Conservation (phyloP, 2,888 invertebrate genomes). For the Tinea semifulvella region DNA sequence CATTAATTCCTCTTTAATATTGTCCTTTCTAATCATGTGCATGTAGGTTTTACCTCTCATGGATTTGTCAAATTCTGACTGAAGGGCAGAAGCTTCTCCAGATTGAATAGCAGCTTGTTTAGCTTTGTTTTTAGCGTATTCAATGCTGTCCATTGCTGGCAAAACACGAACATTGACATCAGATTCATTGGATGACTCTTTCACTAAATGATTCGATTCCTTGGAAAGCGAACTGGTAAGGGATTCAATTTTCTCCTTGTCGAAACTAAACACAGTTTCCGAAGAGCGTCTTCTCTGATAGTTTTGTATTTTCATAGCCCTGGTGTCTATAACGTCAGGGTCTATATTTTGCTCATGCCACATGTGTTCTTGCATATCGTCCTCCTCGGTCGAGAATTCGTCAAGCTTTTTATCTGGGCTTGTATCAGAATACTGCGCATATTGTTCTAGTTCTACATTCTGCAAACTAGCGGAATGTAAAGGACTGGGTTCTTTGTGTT, state of each 20-base stretch:
- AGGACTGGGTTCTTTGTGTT: slow-evolving; percentile 67
- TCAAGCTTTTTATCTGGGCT: slow-evolving; percentile 49
- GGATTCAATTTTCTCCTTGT: slow-evolving; percentile 78
- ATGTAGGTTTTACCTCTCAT: slow-evolving; percentile 49
- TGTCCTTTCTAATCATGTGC: slow-evolving; percentile 60
- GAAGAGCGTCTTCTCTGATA: slow-evolving; percentile 74
- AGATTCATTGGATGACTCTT: slow-evolving; percentile 62
- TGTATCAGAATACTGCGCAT: slow-evolving; percentile 43
- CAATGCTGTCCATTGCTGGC: slow-evolving; percentile 63
- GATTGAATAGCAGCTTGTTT: slow-evolving; percentile 45
- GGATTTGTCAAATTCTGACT: slow-evolving; percentile 70
- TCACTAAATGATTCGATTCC: slow-evolving; percentile 46
- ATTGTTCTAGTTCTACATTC: slow-evolving; percentile 75
- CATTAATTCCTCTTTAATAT: slow-evolving; percentile 70
- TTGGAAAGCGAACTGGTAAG: slow-evolving; percentile 67
- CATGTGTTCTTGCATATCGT: slow-evolving; percentile 60
- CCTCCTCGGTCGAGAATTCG: slow-evolving; percentile 60
- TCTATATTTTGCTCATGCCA: slow-evolving; percentile 66
- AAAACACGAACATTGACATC: slow-evolving; percentile 57
- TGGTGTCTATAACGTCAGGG: slow-evolving; percentile 46
- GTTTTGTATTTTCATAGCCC: slow-evolving; percentile 51
- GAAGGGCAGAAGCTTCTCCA: slow-evolving; percentile 62
- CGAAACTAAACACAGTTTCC: slow-evolving; percentile 79
- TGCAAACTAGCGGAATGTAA: slow-evolving; percentile 75
- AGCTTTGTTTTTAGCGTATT: slow-evolving; percentile 65